A percentile compares a stretch with the other conserved stretches of the same genome.
Conservation (phyloP, 1,140 invertebrate species). For the Musca domestica region DNA sequence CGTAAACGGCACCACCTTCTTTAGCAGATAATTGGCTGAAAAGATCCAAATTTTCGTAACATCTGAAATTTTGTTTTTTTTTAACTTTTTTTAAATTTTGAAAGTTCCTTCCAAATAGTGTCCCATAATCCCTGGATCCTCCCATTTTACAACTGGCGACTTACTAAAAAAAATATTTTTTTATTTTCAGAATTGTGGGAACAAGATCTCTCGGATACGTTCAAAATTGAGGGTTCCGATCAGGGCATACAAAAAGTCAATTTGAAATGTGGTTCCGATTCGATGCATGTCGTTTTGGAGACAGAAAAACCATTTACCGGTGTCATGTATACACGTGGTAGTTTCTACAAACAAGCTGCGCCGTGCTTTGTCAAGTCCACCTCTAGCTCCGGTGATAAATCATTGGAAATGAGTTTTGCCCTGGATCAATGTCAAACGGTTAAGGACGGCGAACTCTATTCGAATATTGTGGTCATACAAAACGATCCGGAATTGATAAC, state of each 20-base stretch:
- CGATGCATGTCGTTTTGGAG: constrained; percentile 58
- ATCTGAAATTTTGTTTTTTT: too few relatives aligned
- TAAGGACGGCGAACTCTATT: constrained; percentile 58
- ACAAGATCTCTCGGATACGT: constrained; percentile 57
- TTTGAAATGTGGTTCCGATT: constrained; percentile 58
- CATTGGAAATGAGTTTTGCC: constrained; percentile 59
- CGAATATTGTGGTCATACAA: constrained; percentile 61
- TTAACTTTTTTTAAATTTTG: too few relatives aligned
- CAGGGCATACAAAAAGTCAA: constrained; percentile 59
- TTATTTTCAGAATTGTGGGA: constrained; percentile 56
- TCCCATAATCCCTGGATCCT: too few relatives aligned
- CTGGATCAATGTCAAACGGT: constrained; percentile 60
- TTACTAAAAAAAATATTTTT: constrained; percentile 9
- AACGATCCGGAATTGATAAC: constrained; percentile 65
- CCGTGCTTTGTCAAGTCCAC: constrained; percentile 61
- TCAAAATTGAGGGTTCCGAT: constrained; percentile 59
- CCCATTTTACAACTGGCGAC: not conserved
- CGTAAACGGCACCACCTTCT: too few relatives aligned
- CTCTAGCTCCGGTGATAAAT: constrained; percentile 40
- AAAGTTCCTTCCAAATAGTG: too few relatives aligned
- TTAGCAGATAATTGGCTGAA: too few relatives aligned
- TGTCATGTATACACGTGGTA: constrained; percentile 63
- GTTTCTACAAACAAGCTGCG: constrained; percentile 58
- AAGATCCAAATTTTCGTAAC: too few relatives aligned
- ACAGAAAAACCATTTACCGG: constrained; percentile 61